A percentile compares a stretch with the other conserved stretches of the same genome.
phyloP scores from a whole-genome alignment of 2,113 vertebrate genomes.

The Pelecanus crispus region DNA sequence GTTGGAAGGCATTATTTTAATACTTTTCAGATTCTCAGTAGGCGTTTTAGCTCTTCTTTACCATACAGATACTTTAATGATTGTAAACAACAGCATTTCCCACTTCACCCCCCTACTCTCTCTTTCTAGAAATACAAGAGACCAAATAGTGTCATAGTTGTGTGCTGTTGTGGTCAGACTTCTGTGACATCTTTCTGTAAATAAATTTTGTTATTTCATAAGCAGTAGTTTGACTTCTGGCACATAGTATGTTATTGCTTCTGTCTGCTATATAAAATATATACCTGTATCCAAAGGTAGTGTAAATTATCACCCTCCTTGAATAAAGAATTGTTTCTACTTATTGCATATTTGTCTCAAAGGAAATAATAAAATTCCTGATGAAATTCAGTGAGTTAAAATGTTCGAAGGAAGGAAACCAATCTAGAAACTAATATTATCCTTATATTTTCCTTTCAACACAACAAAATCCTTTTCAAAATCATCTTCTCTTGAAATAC shows the following conservation, averaged over 20 bases:
- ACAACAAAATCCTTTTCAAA: background rate
- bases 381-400: background rate
- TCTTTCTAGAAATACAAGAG: background rate
- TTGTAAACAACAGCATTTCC: background rate
- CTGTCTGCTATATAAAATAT: background rate
- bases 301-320: background rate
- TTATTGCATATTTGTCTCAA: background rate
- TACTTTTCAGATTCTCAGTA: background rate
- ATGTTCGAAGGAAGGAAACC: background rate
- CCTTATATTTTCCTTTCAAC: background rate
- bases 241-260: background rate
- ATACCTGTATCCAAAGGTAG: background rate
- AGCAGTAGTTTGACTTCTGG: background rate
- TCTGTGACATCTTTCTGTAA: background rate
- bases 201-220: background rate
- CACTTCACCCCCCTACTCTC: rapidly evolving
- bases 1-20: background rate
- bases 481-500: background rate
- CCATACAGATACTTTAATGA: background rate
- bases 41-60: background rate
- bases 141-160: background rate
- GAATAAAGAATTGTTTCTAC: background rate
- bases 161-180: background rate
- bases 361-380: background rate
- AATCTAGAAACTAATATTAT: background rate